A percentile compares a stretch with the other conserved stretches of the same genome.
Conservation (phyloP, 2,888 invertebrate species). For the Ornithoptera priamus region DNA sequence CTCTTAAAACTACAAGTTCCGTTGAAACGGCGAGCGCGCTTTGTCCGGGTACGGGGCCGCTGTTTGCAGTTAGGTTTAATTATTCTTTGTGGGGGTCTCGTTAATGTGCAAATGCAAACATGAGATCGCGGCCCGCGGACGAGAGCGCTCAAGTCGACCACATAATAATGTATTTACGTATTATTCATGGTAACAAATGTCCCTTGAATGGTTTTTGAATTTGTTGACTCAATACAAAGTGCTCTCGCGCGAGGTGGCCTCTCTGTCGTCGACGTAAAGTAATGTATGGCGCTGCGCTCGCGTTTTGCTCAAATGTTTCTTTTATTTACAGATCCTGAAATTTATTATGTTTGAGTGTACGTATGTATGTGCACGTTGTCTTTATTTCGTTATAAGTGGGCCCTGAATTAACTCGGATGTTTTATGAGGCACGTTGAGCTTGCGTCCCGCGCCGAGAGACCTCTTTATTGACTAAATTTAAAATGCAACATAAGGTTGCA, state of each 20-base stretch:
- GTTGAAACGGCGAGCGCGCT: too few species aligned
- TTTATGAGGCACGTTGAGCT: too few species aligned
- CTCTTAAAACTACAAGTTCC: too few species aligned
- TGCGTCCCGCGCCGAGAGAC: too few species aligned
- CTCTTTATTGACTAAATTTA: too few species aligned
- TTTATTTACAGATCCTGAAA: conserved; percentile 55
- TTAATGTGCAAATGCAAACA: conserved; percentile 26
- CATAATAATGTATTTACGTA: conserved; percentile 71
- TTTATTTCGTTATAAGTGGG: conserved; percentile 40
- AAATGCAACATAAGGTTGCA: too few species aligned
- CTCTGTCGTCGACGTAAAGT: conserved; percentile 61
- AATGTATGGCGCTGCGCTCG: conserved; percentile 58
- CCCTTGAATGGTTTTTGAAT: conserved; percentile 71
- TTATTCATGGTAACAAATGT: conserved; percentile 77
- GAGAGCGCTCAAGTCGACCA: conserved; percentile 35
- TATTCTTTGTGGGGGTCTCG: conserved; percentile 19
- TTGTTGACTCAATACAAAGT: conserved; percentile 77
- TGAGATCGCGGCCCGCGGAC: conserved; percentile 15
- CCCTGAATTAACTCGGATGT: too few species aligned
- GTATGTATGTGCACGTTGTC: conserved; percentile 37
- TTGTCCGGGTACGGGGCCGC: too few species aligned
- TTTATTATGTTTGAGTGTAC: conserved; percentile 41
- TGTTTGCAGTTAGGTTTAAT: conserved; percentile 17
- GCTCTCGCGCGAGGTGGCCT: conserved; percentile 67
- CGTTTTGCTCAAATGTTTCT: conserved; percentile 65